Evolutionary conservation across 2,888 invertebrate species (phyloP), one percentile per base, ranked within the genome.

Genomic region (Linnaemya tessellans): DNA sequence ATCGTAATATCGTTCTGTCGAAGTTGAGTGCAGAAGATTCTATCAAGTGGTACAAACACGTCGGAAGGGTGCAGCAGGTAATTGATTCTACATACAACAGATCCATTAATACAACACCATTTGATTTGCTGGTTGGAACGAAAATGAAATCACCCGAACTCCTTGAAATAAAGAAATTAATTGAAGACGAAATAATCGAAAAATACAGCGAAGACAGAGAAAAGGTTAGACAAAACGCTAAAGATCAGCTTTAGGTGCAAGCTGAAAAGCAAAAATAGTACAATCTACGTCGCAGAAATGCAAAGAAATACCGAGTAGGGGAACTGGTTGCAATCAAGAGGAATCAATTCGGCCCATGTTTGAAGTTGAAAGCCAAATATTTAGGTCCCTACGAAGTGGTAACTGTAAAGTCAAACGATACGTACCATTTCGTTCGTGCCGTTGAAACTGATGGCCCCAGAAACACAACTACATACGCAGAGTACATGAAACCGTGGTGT

Each of bases 21-120:
- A 86, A 87, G 25, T 15, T 87, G 30, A 82, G 82, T 25, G 41
- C 65, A 43, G 46, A 22, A 8, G 84, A 78, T n/a, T 73, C 80
- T 25, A 43, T 71, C 10, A 79, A 25, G 18, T 83, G 67, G 78
- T 78, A 41, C 10, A 82, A 73, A 25, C 20, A 51, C 0, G 79
- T 80, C 8, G 43, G n/a, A 0, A 71, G 60, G 3, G 84, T 84
- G 3, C 75, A 84, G 20, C 68, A 84, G 35, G 58, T 70, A 0
- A 70, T 79, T 8, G 79, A 85, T 38, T 81, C 81, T 0, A 81
- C 84, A 13, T 84, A 80, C 65, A 25, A 70, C 0, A 68, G 86
- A 65, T 84, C 84, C 35, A 84, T 83, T 11, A 56, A 73, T 30
- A 82, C 86, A 1, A 87, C 84, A 25, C 87, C 87, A 2, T 87